Base-by-base conservation (phyloP, 2,888 invertebrate genomes). In the Epiblema foenella region DNA sequence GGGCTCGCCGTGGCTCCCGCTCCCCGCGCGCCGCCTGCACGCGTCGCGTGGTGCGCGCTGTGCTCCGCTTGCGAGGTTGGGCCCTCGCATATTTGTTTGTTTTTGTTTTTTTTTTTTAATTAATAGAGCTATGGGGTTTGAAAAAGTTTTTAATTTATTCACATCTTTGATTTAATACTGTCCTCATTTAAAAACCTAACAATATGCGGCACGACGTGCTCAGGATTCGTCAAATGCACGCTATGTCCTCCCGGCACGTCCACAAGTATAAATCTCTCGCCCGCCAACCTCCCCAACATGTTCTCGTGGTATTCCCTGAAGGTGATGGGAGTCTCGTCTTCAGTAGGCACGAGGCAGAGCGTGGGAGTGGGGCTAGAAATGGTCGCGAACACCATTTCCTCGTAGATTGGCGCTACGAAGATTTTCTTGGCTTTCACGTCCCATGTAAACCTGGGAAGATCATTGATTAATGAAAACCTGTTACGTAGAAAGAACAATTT, bases 391-490 rank as follows among this genome's bases (percentile, higher is more conserved):
- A 85, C 56, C 7, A 76, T 83, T 24, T 89, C 89, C 73, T 83
- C 83, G 4, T 84, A 75, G 0, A 88, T 52, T 0, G 77, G 72
- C 0, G 79, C 58, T 2, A 75, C 58, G 0, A 73, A 59, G 8
- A 88, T 77, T 73, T 80, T 83, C 65, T 86, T 87, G 80, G 87
- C 85, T 68, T 83, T 82, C 0, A 81, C 76, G 12, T 88, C 88
- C 85, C 85, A 89, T 4, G 88, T 85, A 20, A 88, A 76, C 73
- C 89, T 89, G 78, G 20, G 49, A 60, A 76, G 12, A 42, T 42
- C 42, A 42, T 42, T 42, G 46, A n/a, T 46, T 1, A 15, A 69
- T 42, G 17, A 42, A 29, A 18, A 56, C 9, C 42, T 20, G 20
- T 8, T 15, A 24, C 24, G 24, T 24, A 24, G 24, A 24, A 1